These are phyloP conservation scores for Zingel zingel DNA, from an alignment of 2,113 vertebrate genomes.

Conservation along the genomic window DNA sequence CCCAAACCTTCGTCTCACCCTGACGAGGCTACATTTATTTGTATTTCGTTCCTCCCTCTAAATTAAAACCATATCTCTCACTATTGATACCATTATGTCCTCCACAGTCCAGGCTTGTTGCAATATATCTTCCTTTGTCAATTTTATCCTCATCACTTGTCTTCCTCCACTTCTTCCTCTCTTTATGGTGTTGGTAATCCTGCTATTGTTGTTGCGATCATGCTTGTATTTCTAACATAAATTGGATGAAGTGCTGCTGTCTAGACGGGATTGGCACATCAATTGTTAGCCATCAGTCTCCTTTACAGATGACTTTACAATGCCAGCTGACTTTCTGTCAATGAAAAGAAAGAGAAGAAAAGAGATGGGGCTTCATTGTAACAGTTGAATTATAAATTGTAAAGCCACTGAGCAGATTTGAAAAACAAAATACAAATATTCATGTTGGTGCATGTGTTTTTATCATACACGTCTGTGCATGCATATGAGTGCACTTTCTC, in stretches of 20 bases:
- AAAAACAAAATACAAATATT: slow-evolving; percentile 16
- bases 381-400: slow-evolving; percentile 26
- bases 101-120: slow-evolving; percentile 48
- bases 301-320: slow-evolving; percentile 71
- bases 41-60: slow-evolving; percentile 38
- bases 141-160: slow-evolving; percentile 70
- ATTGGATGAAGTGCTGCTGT: slow-evolving; percentile 82
- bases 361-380: slow-evolving; percentile 18
- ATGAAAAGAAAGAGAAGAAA: slow-evolving; percentile 62
- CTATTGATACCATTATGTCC: slow-evolving; percentile 68
- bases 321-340: slow-evolving; percentile 70
- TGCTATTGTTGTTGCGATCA: slow-evolving; percentile 82
- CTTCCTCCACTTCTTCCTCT: slow-evolving; percentile 52
- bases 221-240: slow-evolving; percentile 85
- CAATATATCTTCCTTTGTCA: slow-evolving; percentile 69
- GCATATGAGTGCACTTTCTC: not conserved
- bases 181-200: slow-evolving; percentile 79
- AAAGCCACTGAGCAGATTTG: slow-evolving; percentile 14
- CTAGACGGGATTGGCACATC: slow-evolving; percentile 80
- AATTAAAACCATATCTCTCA: slow-evolving; percentile 58
- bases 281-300: slow-evolving; percentile 79
- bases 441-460: slow-evolving; percentile 5
- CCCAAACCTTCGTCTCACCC: not conserved
- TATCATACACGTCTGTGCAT: not conserved
- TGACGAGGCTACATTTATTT: slow-evolving; percentile 39